Evolutionary conservation across 1,140 invertebrate genomes (phyloP), one percentile per base, ranked within the genome.

Genomic region (Cyclargus thomasi): DNA sequence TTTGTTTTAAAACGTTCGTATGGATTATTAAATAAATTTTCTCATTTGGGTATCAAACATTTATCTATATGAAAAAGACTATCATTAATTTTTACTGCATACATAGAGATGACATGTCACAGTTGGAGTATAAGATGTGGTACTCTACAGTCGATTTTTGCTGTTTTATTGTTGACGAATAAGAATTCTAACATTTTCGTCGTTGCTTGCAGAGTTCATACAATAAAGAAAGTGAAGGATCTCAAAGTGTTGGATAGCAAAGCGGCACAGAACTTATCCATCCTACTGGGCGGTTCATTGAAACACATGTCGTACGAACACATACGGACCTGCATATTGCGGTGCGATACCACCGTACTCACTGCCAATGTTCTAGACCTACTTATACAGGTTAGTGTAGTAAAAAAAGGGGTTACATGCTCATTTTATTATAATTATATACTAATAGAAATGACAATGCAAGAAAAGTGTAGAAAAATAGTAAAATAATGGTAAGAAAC

Each of bases 241-340:
- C 90, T 99, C 0, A 96, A 96, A 83, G 97, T 99, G 3, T 87
- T 99, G 4, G 98, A 99, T 89, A 92, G 93, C 5, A 99, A 99
- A 91, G 92, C 96, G 0, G 98, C 97, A 0, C 98, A 99, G 91
- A 99, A 98, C 91, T 93, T 99, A n/a, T 95, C 95, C 14, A 99
- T 99, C 79, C 90, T 99, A 6, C 88, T 99, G 0, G 95, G 95
- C 23, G 96, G 97, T 3, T 96, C 96, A 0, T 91, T 99, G 17
- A 99, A 99, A 85, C 96, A 97, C 76, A 93, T 98, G 87, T 93
- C 94, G 0, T 96, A 97, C 76, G 93, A 96, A 17, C 95, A 98
- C 78, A 95, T 99, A 7, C 95, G 95, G 78, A 92, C 92, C 8
- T 95, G 95, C 74, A 94, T 99, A 62, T 81, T 99, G 3, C 93